These are phyloP conservation scores for Stictocephala bisonia DNA, from an alignment of 2,888 invertebrate species.

Conservation along the genomic window DNA sequence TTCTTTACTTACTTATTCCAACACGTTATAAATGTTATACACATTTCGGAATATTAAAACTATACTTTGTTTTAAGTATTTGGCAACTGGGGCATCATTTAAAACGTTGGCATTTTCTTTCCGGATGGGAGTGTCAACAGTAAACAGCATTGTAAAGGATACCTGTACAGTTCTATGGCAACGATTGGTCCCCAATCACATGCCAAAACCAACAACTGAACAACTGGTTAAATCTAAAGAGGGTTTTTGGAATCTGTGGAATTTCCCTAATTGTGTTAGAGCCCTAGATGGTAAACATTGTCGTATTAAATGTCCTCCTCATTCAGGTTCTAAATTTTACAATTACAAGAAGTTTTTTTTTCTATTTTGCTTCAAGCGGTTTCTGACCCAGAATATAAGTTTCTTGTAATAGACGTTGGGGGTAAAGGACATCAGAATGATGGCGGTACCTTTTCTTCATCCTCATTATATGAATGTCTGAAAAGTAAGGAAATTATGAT, in stretches of 20 bases:
- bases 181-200: neutral
- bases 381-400: constrained; percentile 25
- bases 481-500: constrained; percentile 12
- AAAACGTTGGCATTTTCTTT: neutral
- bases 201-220: neutral
- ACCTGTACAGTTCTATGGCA: neutral
- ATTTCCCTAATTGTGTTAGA: constrained; percentile 14
- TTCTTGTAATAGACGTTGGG: constrained; percentile 4
- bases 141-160: neutral
- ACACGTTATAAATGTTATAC: too few species aligned
- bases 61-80: constrained; percentile 1
- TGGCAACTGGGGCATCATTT: constrained; percentile 28
- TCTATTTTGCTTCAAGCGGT: constrained; percentile 26
- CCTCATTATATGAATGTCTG: neutral
- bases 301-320: neutral
- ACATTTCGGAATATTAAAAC: too few species aligned
- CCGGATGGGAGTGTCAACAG: neutral
- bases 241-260: neutral
- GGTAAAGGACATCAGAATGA: neutral
- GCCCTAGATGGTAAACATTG: constrained; percentile 20
- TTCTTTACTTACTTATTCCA: too few species aligned
- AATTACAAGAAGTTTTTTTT: constrained; percentile 29
- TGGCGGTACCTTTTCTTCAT: constrained; percentile 18
- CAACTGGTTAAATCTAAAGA: neutral
- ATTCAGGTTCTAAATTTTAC: constrained; percentile 13